phyloP scores from a whole-genome alignment of 2,888 invertebrate genomes.

The Xylota segnis region DNA sequence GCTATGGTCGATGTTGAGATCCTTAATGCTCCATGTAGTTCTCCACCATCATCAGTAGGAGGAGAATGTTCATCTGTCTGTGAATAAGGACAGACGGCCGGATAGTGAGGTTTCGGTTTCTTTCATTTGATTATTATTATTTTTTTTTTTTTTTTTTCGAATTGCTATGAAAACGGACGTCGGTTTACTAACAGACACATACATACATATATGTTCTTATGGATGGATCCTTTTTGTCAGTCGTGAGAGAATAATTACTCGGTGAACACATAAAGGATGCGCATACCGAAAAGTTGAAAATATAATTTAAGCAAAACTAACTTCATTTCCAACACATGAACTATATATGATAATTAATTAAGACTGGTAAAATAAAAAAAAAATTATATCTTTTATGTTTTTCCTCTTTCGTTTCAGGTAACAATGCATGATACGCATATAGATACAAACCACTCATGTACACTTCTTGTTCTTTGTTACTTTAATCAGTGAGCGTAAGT shows the following conservation, averaged over 20 bases:
- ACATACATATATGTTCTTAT: too few relatives aligned
- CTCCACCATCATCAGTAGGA: slow-evolving; percentile 9
- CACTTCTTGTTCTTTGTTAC: not conserved
- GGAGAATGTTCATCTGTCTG: slow-evolving; percentile 39
- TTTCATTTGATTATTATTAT: not conserved
- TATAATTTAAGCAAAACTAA: not conserved
- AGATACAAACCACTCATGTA: not conserved
- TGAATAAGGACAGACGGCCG: slow-evolving; percentile 36
- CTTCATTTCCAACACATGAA: not conserved
- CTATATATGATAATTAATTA: not conserved
- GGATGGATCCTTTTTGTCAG: not conserved
- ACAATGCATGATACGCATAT: not conserved
- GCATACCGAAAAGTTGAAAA: not conserved
- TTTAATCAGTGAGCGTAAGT: slow-evolving; percentile 13
- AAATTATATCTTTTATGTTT: not conserved
- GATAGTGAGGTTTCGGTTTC: slow-evolving; percentile 20
- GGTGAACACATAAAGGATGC: not conserved
- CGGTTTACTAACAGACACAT: not conserved
- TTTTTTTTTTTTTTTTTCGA: slow-evolving; percentile 25
- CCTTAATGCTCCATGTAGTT: slow-evolving; percentile 42
- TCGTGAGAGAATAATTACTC: slow-evolving; percentile 8
- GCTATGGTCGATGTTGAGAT: slow-evolving; percentile 34
- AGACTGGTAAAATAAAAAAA: too few relatives aligned
- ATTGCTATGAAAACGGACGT: not conserved
- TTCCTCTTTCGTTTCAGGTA: slow-evolving; percentile 24